phyloP scores from a whole-genome alignment of 1,140 invertebrate genomes.

The Temnothorax longispinosus region DNA sequence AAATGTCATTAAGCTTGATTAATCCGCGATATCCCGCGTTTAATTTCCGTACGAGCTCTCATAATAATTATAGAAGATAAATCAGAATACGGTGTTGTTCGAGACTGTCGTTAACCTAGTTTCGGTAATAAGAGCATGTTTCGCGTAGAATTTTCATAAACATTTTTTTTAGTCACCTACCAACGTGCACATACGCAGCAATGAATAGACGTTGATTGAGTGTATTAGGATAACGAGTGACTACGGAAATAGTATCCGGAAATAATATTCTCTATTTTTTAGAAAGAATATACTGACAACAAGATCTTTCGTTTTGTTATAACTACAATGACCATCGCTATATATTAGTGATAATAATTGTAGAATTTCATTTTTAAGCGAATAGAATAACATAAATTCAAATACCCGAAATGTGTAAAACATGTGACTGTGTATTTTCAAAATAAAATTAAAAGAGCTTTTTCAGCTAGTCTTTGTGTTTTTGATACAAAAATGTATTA shows the following conservation, averaged over 20 bases:
- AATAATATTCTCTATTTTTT: neutral
- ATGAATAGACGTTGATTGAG: constrained; percentile 47
- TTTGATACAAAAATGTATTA: neutral
- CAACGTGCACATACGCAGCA: neutral
- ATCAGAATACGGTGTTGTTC: constrained; percentile 42
- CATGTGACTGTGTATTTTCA: neutral
- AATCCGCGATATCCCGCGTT: constrained; percentile 45
- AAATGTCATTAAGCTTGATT: constrained; percentile 51
- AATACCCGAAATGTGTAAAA: neutral
- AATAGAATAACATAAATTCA: neutral
- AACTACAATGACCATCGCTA: neutral
- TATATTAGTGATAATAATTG: neutral
- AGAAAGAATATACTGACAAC: neutral
- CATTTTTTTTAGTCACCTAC: constrained; percentile 1
- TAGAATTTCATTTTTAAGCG: neutral
- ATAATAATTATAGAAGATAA: constrained; percentile 56
- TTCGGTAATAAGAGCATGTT: constrained; percentile 18
- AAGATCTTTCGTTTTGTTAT: neutral
- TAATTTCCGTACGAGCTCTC: constrained; percentile 43
- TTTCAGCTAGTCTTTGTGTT: neutral
- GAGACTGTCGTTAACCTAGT: constrained; percentile 40
- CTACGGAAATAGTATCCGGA: neutral
- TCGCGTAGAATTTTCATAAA: constrained; percentile 24
- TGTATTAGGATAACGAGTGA: constrained; percentile 13
- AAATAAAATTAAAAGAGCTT: neutral